phyloP scores from a whole-genome alignment of 2,113 vertebrate species.

The Pipra filicauda region DNA sequence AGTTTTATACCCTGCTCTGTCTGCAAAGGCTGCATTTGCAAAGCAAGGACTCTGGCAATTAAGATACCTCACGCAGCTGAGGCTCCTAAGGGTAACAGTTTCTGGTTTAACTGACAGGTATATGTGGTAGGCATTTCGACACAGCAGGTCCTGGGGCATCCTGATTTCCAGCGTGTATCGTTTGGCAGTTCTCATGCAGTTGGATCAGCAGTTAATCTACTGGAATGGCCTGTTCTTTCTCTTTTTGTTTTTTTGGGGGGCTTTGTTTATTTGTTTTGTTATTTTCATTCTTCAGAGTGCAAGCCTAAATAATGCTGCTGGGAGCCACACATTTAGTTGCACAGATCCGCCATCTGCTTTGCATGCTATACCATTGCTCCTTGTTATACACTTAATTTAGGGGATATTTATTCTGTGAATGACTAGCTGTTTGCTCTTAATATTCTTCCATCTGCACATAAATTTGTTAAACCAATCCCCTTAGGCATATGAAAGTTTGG shows the following conservation, averaged over 20 bases:
- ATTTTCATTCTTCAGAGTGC: background rate
- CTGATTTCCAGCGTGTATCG: background rate
- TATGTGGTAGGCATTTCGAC: background rate
- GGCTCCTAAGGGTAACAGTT: background rate
- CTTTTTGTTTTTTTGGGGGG: background rate
- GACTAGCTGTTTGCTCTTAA: slow-evolving; percentile 48
- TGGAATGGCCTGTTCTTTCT: background rate
- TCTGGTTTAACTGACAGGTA: background rate
- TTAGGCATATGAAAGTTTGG: slow-evolving; percentile 41
- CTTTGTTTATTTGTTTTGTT: background rate
- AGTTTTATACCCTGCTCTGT: background rate
- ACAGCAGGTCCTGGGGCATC: background rate
- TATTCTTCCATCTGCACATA: slow-evolving; percentile 61
- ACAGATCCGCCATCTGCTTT: slow-evolving; percentile 43
- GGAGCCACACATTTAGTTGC: background rate
- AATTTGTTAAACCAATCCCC: slow-evolving; percentile 59
- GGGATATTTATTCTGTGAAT: slow-evolving; percentile 39
- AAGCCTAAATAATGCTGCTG: slow-evolving; percentile 17
- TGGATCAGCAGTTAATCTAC: background rate
- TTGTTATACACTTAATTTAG: slow-evolving; percentile 42
- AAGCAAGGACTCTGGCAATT: background rate
- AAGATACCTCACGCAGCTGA: background rate
- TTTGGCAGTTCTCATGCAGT: background rate
- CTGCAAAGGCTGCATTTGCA: background rate
- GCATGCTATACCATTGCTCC: background rate